A percentile compares a stretch with the other conserved stretches of the same genome.
These are phyloP conservation scores for Cartodere bifasciata DNA, from an alignment of 2,888 invertebrate species.

Conservation along the genomic window DNA sequence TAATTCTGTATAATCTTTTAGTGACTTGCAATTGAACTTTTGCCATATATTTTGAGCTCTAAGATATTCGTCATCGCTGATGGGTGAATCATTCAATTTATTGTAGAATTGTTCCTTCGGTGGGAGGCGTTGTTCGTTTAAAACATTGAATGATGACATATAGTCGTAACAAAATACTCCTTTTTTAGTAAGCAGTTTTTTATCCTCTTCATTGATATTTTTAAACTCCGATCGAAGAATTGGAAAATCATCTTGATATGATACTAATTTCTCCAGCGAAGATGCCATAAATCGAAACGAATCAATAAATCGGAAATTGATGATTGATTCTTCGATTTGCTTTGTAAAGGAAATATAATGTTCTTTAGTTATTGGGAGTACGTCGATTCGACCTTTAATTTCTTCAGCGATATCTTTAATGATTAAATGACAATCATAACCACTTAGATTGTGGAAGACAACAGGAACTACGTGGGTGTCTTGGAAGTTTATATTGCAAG, in stretches of 20 bases:
- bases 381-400: conserved; percentile 2
- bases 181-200: not conserved
- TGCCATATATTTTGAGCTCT: conserved; percentile 24
- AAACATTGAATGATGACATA: not conserved
- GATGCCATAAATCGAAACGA: conserved; percentile 5
- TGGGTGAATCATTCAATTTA: not conserved
- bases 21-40: conserved; percentile 20
- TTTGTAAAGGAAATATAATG: conserved; percentile 7
- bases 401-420: conserved; percentile 8
- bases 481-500: conserved; percentile 4
- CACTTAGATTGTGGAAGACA: conserved; percentile 11
- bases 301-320: conserved; percentile 7
- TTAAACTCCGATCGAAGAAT: not conserved
- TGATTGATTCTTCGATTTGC: conserved; percentile 1
- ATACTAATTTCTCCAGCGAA: conserved; percentile 1
- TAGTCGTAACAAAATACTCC: conserved; percentile 1
- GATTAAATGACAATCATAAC: conserved; percentile 13
- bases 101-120: not conserved
- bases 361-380: conserved; percentile 7
- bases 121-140: not conserved
- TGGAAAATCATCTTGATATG: conserved; percentile 1
- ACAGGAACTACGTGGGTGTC: conserved; percentile 1
- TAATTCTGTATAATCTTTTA: conserved; percentile 27
- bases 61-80: conserved; percentile 2
- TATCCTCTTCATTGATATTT: not conserved